phyloP scores from a whole-genome alignment of 1,140 invertebrate species.

The Zeugodacus cucurbitae region DNA sequence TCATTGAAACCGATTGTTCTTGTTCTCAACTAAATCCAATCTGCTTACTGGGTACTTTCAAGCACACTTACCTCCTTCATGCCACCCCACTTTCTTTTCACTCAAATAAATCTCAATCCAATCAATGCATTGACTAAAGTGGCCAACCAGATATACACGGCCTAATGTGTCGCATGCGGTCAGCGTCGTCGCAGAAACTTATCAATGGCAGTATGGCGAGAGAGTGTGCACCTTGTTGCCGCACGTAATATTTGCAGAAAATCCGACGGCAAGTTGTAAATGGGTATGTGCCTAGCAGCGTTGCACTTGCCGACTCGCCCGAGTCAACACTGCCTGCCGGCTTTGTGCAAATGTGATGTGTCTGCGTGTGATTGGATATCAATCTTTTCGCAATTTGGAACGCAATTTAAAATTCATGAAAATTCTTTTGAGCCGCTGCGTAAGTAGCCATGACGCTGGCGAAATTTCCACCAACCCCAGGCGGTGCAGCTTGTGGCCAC shows the following conservation, averaged over 20 bases:
- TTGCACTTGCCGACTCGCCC: no score
- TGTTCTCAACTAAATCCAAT: no score
- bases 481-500: background rate
- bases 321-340: no score
- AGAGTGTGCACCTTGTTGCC: background rate
- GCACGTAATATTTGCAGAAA: background rate
- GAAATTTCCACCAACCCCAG: background rate
- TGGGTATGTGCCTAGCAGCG: no score
- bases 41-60: background rate
- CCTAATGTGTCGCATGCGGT: constrained; percentile 14
- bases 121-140: background rate
- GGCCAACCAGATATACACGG: background rate
- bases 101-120: background rate
- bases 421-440: background rate
- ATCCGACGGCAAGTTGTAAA: no score
- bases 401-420: constrained; percentile 41
- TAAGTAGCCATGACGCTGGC: background rate
- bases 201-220: background rate
- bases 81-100: background rate
- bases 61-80: background rate
- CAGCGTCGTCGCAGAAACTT: background rate
- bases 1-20: no score
- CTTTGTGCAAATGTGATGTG: background rate
- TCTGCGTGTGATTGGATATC: constrained; percentile 36
- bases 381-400: constrained; percentile 41